phyloP scores from a whole-genome alignment of 2,113 vertebrate species.

The Barnardius zonarius region DNA sequence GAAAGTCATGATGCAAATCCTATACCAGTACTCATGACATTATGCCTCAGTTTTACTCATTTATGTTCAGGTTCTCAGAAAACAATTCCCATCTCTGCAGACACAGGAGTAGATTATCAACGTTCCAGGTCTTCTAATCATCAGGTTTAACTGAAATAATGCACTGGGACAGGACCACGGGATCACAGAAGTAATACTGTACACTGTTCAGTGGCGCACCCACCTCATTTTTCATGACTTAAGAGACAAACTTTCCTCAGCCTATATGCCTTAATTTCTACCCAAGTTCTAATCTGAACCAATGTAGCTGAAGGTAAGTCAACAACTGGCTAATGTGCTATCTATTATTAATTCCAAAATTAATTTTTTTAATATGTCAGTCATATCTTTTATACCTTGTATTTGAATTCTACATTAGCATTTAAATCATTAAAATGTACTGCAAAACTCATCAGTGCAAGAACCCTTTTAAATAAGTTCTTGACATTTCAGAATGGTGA shows the following conservation, averaged over 20 bases:
- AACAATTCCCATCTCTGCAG: neutral
- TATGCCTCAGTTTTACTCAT: neutral
- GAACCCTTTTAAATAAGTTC: neutral
- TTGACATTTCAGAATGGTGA: neutral
- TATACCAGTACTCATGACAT: neutral
- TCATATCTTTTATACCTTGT: neutral
- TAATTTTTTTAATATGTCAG: neutral
- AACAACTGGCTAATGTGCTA: neutral
- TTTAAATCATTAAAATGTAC: neutral
- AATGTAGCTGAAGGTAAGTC: neutral
- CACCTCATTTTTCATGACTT: neutral
- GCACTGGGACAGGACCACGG: neutral
- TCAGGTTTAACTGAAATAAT: neutral
- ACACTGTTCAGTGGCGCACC: accelerated
- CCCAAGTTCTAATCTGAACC: neutral
- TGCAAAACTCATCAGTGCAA: neutral
- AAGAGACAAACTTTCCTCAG: neutral
- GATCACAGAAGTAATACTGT: neutral
- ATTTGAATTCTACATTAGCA: neutral
- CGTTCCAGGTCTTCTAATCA: neutral
- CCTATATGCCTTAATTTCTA: neutral
- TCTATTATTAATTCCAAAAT: neutral
- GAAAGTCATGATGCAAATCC: neutral
- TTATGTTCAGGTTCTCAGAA: neutral
- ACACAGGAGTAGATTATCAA: neutral